Percentiles rank a stretch among this genome's conserved stretches.
Evolutionary conservation across 2,888 invertebrate species (phyloP).

Genomic region (Leucophenga montana): DNA sequence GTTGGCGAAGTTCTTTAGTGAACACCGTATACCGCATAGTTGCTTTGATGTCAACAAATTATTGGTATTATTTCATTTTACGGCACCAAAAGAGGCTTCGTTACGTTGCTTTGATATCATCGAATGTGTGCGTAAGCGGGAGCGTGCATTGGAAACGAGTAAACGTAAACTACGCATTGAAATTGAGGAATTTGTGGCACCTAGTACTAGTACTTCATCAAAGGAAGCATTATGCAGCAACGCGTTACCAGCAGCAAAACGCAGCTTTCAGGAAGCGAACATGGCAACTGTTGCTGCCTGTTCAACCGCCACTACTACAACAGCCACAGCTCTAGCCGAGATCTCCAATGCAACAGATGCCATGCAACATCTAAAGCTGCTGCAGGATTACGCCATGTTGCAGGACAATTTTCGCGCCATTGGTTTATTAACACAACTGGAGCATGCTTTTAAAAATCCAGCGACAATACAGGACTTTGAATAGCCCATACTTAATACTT

Average conservation of each 20-base stretch:
- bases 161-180: slow-evolving; percentile 29
- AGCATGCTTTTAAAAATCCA: slow-evolving; percentile 59
- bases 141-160: slow-evolving; percentile 18
- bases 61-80: slow-evolving; percentile 16
- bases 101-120: slow-evolving; percentile 56
- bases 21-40: slow-evolving; percentile 41
- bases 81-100: slow-evolving; percentile 47
- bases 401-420: slow-evolving; percentile 67
- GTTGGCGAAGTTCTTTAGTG: slow-evolving; percentile 53
- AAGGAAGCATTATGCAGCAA: too few relatives aligned
- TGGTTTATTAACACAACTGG: slow-evolving; percentile 64
- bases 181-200: slow-evolving; percentile 12
- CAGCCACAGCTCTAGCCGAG: slow-evolving; percentile 13
- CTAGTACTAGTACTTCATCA: too few relatives aligned
- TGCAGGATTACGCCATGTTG: slow-evolving; percentile 68
- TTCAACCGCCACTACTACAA: too few relatives aligned
- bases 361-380: slow-evolving; percentile 52
- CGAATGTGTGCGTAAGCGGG: slow-evolving; percentile 48
- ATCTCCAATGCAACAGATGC: slow-evolving; percentile 47
- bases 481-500: too few relatives aligned
- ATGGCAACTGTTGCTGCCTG: neutral
- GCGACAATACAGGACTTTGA: slow-evolving; percentile 29
- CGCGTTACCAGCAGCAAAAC: too few relatives aligned
- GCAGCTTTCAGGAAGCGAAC: too few relatives aligned
- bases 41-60: slow-evolving; percentile 46